A percentile compares a stretch with the other conserved stretches of the same genome.
phyloP scores from a whole-genome alignment of 2,888 invertebrate genomes.

The Frankliniella intonsa region DNA sequence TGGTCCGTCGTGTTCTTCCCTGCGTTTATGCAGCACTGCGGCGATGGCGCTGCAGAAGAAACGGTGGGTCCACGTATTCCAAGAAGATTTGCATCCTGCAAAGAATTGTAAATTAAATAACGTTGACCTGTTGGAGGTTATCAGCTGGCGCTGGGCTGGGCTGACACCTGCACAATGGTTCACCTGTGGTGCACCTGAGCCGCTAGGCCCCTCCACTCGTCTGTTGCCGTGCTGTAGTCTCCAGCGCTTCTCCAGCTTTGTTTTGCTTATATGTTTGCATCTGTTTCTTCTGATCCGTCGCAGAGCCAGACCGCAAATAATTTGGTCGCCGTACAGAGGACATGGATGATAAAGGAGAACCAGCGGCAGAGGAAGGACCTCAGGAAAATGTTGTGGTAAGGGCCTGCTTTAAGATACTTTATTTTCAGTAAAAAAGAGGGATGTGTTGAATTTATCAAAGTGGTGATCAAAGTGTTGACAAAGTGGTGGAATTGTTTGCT shows the following conservation, averaged over 20 bases:
- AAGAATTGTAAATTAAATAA: no score
- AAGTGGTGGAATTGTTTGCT: not conserved
- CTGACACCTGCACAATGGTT: no score
- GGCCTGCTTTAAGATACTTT: not conserved
- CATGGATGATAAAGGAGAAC: not conserved
- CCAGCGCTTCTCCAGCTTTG: not conserved
- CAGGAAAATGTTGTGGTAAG: slow-evolving; percentile 22
- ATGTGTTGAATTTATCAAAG: no score
- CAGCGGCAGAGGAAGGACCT: not conserved
- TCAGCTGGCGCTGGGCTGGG: no score
- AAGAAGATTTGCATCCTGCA: no score
- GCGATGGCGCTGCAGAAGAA: no score
- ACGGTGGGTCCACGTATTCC: no score
- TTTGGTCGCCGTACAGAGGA: not conserved
- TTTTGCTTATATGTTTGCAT: not conserved
- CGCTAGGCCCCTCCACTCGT: no score
- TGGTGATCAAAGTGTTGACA: not conserved
- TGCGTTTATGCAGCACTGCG: no score
- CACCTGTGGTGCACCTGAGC: not conserved
- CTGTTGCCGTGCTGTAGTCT: not conserved
- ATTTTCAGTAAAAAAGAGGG: not conserved
- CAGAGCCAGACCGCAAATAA: no score
- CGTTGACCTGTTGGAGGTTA: no score
- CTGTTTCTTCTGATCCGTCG: not conserved
- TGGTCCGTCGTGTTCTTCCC: no score